Conservation (phyloP, 2,888 invertebrate species). For the Trichacis sp. region DNA sequence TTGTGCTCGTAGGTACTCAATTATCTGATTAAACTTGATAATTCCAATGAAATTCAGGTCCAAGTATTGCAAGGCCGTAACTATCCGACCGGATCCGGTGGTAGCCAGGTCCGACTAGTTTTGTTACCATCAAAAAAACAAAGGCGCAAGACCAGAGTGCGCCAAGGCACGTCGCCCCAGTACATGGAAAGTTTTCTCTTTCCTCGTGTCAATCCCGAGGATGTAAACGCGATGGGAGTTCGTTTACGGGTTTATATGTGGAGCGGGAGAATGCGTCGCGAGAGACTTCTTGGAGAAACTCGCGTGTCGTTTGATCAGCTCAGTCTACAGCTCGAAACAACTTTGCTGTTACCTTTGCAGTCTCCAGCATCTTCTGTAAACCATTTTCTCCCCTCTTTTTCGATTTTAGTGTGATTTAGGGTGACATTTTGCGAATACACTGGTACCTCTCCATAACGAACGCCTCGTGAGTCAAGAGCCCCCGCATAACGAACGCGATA, state of each 20-base stretch:
- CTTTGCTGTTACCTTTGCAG: constrained; percentile 88
- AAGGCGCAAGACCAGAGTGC: constrained; percentile 93
- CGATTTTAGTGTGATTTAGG: too few species aligned
- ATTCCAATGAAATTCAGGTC: constrained; percentile 70
- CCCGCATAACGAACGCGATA: too few species aligned
- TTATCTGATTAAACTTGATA: too few species aligned
- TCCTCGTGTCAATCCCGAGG: constrained; percentile 93
- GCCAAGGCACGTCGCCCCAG: constrained; percentile 90
- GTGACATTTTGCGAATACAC: too few species aligned
- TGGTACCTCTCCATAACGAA: too few species aligned
- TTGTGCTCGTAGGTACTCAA: too few species aligned
- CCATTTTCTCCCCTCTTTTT: too few species aligned
- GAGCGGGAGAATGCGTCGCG: constrained; percentile 92
- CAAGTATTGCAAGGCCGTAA: constrained; percentile 90
- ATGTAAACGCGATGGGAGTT: constrained; percentile 91
- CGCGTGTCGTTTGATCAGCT: constrained; percentile 90
- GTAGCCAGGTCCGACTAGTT: constrained; percentile 85
- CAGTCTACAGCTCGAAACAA: constrained; percentile 90
- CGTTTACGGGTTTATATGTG: constrained; percentile 88
- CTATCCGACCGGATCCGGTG: constrained; percentile 80
- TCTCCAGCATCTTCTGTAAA: constrained; percentile 61
- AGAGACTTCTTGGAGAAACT: constrained; percentile 91
- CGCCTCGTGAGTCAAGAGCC: too few species aligned
- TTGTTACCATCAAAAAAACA: constrained; percentile 93
- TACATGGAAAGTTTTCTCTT: constrained; percentile 94